Evolutionary conservation across 2,113 vertebrate genomes (phyloP), one percentile per base, ranked within the genome.

Genomic region (Crocuta crocuta): DNA sequence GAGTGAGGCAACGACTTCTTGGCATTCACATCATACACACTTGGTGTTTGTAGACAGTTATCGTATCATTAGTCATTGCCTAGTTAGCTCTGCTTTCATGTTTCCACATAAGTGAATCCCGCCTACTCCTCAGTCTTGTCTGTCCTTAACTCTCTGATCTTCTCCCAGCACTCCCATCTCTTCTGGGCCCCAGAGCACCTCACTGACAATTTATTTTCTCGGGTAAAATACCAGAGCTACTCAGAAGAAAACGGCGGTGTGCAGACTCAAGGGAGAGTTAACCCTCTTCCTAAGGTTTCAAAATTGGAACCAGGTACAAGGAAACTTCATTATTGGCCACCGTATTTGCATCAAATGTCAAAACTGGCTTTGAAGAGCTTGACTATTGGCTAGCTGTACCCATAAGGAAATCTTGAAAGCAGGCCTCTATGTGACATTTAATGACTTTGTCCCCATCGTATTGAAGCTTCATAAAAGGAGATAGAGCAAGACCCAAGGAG

Each of bases 71-170:
- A 98, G 95, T 98, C 97, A 98, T 31, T 23, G 70, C 95, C 80
- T 45, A 23, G 28, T 73, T 48, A 80, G 80, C 19, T 66, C 70
- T 13, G 31, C 89, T 95, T 96, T 90, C 94, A 92, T 91, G 97
- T 96, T 68, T 90, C 87, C 87, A 85, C 94, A 68, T 39, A 88
- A 95, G 81, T 10, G 79, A 65, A 74, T 58, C 31, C 89, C 88
- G 96, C 92, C 97, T 76, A 74, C 96, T 55, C 95, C 71, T 94
- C 90, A 23, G 84, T 70, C 79, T 26, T 33, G 83, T 92, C 96
- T 97, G 48, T 55, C 58, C 48, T 8, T 28, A 24, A 24, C n/a
- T 94, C 97, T 98, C 97, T 98, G 97, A 97, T 97, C 96, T 63
- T 50, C 84, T 90, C 98, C 98, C 97, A 97, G 53, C n/a, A 33